Evolutionary conservation across 2,113 vertebrate species (phyloP).

Genomic region (Zapus hudsonius): DNA sequence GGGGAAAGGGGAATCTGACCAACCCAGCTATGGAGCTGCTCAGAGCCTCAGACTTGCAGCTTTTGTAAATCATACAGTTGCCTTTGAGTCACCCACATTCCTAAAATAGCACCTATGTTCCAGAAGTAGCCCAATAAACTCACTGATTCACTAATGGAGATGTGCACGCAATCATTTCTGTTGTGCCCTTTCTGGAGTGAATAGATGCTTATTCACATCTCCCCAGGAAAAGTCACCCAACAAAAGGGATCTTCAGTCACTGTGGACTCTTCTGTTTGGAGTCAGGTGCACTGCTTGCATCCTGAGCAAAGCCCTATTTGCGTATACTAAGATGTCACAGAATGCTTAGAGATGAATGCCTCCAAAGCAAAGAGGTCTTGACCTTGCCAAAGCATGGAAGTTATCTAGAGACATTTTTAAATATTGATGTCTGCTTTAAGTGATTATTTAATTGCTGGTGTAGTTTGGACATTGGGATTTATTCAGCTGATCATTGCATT

Average conservation of each 20-base stretch:
- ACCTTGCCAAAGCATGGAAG: background rate
- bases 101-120: too few relatives aligned
- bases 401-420: background rate
- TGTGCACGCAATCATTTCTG: too few relatives aligned
- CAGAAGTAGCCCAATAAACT: too few relatives aligned
- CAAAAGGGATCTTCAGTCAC: background rate
- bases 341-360: background rate
- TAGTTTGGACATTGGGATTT: background rate
- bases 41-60: too few relatives aligned
- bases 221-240: too few relatives aligned
- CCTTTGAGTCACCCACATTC: too few relatives aligned
- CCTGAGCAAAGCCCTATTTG: background rate
- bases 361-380: background rate
- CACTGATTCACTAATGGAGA: too few relatives aligned
- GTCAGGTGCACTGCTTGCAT: background rate
- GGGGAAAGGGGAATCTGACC: too few relatives aligned
- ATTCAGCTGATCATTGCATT: background rate
- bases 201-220: too few relatives aligned
- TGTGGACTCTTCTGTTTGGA: background rate
- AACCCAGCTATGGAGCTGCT: too few relatives aligned
- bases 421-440: background rate
- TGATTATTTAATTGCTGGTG: background rate
- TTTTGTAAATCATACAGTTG: too few relatives aligned
- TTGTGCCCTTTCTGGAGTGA: too few relatives aligned
- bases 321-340: background rate